Base-by-base conservation (phyloP, 2,797 vertebrate genomes). In the Lates japonicus region DNA sequence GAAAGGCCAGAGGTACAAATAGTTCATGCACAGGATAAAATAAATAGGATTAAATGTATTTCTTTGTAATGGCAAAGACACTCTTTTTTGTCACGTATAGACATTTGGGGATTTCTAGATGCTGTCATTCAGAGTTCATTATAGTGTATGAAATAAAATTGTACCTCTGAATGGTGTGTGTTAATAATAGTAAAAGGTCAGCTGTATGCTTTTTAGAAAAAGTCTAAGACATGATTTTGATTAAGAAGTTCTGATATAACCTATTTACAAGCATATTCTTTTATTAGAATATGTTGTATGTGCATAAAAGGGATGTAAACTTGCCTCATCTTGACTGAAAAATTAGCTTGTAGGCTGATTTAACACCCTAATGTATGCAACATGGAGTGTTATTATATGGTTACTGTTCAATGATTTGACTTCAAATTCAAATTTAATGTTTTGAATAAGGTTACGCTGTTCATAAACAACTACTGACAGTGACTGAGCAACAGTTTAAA, bases 171-270 rank as follows among this genome's bases (percentile, higher is more conserved):
- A 46, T 41, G 54, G 48, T 71, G 33, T 51, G 48, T 29, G 35
- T 39, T 39, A 52, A 73, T 42, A 2, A 1, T 31, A n/a, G 44
- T 51, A 44, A 82, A 89, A 80, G 80, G 70, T 83, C 60, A 59
- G 20, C 42, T 70, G 7, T 42, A 17, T 51, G 0, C 35, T 51
- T 46, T 49, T 59, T 8, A 3, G 25, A 44, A 20, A 22, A 60
- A 35, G 20, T 69, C n/a, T 68, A 19, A 57, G 31, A 42, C 7
- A 9, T 17, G 29, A 35, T 75, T 62, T 65, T 61, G 29, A 55
- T n/a, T 31, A 8, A 41, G 42, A 57, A 11, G 54, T 37, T 51
- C 44, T 42, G 7, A 35, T 1, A 33, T 75, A 42, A 72, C 10
- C 37, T 29, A 63, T 65, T 49, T 67, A 31, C 9, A 25, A 41